These are phyloP conservation scores for Stratiolaelaps scimitus DNA, from an alignment of 1,140 invertebrate species.

Conservation along the genomic window DNA sequence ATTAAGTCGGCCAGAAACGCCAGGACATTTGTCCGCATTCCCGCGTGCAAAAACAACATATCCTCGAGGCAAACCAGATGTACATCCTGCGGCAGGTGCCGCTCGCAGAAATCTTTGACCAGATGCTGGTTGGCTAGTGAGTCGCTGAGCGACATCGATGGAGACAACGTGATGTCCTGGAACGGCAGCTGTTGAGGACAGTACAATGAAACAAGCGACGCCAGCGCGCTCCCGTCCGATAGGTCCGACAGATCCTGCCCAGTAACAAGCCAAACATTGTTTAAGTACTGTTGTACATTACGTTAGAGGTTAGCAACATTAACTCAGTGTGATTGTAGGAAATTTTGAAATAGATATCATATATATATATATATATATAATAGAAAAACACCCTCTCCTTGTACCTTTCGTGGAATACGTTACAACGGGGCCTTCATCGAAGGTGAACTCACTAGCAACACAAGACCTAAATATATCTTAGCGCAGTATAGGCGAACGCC, in stretches of 20 bases:
- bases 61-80: slow-evolving; percentile 3
- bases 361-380: too few relatives aligned
- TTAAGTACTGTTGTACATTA: too few relatives aligned
- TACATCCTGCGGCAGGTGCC: slow-evolving; percentile 19
- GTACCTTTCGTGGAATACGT: too few relatives aligned
- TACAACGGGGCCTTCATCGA: too few relatives aligned
- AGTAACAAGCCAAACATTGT: too few relatives aligned
- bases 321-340: too few relatives aligned
- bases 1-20: slow-evolving; percentile 9
- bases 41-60: slow-evolving; percentile 14
- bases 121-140: slow-evolving; percentile 11
- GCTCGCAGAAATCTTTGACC: slow-evolving; percentile 24
- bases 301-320: too few relatives aligned
- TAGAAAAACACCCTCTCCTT: too few relatives aligned
- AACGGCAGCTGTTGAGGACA: slow-evolving; percentile 9
- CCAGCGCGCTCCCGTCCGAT: slow-evolving; percentile 23
- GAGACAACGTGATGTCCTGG: slow-evolving; percentile 14
- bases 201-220: slow-evolving; percentile 11
- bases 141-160: slow-evolving; percentile 19
- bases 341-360: too few relatives aligned
- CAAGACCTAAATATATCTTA: too few relatives aligned
- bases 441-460: too few relatives aligned
- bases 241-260: slow-evolving; percentile 23
- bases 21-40: slow-evolving; percentile 13
- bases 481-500: too few relatives aligned